Base-by-base conservation (phyloP, 2,888 invertebrate genomes). In the Cataglyphis livida region DNA sequence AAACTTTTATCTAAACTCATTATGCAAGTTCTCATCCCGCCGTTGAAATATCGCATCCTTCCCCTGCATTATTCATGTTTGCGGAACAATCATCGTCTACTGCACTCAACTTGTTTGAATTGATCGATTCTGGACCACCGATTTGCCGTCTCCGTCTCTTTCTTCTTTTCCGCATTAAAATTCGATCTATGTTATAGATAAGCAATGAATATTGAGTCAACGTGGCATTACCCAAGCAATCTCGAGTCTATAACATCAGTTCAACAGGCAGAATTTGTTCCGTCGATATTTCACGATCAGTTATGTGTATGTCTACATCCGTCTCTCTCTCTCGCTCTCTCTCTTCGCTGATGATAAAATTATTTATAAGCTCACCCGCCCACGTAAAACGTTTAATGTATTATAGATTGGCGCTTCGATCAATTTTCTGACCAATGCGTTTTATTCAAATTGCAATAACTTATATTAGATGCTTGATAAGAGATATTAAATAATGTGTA, bases 261-360 rank as follows among this genome's bases (percentile, higher is more conserved):
- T 78, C 76, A 68, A 78, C 68, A 70, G 57, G 32, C 78, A 44
- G 32, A 57, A 59, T 62, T 78, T 12, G 57, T 59, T 21, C 57
- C 15, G 32, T 78, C 76, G 57, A 76, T 76, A 68, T 41, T 41
- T 68, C 28, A 68, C 68, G 57, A 51, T 10, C 12, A 12, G 51
- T 25, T 66, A 64, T n/a, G 3, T 32, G 6, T 44, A n/a, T 65
- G 48, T 25, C 48, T 48, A 3, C 32, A n/a, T 25, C 25, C 25
- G 25, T 25, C 25, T 32, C 32, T 32, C 4, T 5, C 32, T 32
- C 5, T 32, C 32, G 5, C 32, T 6, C 5, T 32, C 32, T n/a
- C n/a, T n/a, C n/a, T n/a, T n/a, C n/a, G n/a, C n/a, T n/a, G n/a
- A n/a, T n/a, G n/a, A n/a, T 54, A 21, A 38, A 68, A 76, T 78